phyloP scores from a whole-genome alignment of 2,113 vertebrate species.

The Myotis brandtii region DNA sequence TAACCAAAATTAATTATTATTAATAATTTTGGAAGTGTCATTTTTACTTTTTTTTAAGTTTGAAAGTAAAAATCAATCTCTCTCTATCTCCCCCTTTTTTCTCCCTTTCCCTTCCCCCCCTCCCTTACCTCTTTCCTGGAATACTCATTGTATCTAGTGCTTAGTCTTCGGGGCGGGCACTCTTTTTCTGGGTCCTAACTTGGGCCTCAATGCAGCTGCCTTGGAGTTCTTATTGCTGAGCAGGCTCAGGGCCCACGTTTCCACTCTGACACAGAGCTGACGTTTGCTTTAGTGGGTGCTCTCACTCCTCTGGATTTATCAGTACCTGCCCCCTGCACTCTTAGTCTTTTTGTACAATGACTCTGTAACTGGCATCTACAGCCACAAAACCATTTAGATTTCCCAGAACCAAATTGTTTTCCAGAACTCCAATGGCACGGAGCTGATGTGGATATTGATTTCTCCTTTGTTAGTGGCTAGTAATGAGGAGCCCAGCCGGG shows the following conservation, averaged over 20 bases:
- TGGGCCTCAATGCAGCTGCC: neutral
- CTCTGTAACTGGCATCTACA: constrained; percentile 76
- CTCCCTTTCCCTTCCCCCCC: too few species aligned
- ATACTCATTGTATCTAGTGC: neutral
- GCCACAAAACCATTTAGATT: constrained; percentile 77
- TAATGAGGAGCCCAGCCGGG: neutral
- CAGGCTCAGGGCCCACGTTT: constrained; percentile 58
- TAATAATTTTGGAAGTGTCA: neutral
- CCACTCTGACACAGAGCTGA: constrained; percentile 77
- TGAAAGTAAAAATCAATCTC: neutral
- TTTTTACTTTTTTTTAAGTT: neutral
- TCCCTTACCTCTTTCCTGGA: neutral
- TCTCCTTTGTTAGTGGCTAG: constrained; percentile 46
- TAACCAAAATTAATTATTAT: neutral
- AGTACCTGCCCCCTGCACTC: neutral
- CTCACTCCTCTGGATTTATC: constrained; percentile 74
- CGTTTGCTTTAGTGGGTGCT: constrained; percentile 75
- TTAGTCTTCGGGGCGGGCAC: neutral
- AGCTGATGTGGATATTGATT: constrained; percentile 76
- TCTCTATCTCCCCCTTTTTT: neutral
- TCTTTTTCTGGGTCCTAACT: neutral
- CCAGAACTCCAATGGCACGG: constrained; percentile 77
- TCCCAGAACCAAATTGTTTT: constrained; percentile 76
- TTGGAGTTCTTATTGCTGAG: constrained; percentile 27
- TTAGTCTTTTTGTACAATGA: constrained; percentile 64